These are phyloP conservation scores for Cephus nigrinus DNA, from an alignment of 2,888 invertebrate species.

Conservation along the genomic window DNA sequence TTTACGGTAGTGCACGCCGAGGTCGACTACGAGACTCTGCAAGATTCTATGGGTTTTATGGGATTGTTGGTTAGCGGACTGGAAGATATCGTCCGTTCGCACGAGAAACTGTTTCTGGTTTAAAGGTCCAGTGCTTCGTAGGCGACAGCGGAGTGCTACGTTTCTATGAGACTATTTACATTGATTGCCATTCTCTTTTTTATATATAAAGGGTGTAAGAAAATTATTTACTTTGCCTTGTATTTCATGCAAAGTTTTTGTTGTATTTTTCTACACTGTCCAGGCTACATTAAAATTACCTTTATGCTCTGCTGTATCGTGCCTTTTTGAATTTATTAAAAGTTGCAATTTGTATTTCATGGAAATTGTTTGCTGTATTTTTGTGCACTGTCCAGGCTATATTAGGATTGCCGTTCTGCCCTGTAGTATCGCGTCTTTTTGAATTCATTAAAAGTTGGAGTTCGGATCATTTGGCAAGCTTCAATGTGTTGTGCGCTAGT, in stretches of 20 bases:
- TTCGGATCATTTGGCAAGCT: background rate
- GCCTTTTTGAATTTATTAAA: background rate
- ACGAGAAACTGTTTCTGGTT: conserved; percentile 17
- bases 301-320: no score
- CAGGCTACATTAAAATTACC: no score
- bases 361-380: no score
- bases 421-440: background rate
- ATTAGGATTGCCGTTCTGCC: background rate
- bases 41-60: conserved; percentile 39
- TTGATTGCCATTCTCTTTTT: background rate
- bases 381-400: background rate
- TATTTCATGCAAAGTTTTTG: no score
- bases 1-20: conserved; percentile 6
- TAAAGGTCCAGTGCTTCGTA: background rate
- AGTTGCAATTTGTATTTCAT: background rate
- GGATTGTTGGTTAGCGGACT: conserved; percentile 30
- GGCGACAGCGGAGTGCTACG: background rate
- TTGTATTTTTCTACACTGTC: no score
- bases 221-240: background rate
- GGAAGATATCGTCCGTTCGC: conserved; percentile 34
- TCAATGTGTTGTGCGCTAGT: background rate
- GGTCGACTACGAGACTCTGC: background rate
- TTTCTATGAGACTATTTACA: background rate
- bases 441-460: background rate
- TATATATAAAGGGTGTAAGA: background rate